Base-by-base conservation (phyloP, 2,797 vertebrate species). In the Meriones psammophilus region DNA sequence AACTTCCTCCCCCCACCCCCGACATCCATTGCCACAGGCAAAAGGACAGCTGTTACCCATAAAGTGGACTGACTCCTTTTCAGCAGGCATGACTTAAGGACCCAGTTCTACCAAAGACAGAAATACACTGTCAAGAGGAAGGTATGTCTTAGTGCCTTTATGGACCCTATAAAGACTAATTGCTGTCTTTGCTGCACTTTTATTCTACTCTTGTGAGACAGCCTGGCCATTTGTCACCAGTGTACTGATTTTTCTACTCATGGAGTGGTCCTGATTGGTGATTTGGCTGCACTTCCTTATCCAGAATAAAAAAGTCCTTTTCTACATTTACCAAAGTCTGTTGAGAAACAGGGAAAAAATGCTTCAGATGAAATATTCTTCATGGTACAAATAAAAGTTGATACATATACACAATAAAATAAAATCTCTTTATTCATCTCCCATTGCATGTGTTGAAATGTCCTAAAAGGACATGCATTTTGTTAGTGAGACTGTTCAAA, bases 101-200 rank as follows among this genome's bases (percentile, higher is more conserved):
- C n/a, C 33, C 17, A 26, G 22, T 22, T 58, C 33, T 5, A 80
- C 10, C 54, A 36, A 71, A 58, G 33, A 80, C 5, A 58, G 33
- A 1, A 58, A 58, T 20, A 36, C 5, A n/a, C 33, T 36, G 20
- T 10, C 20, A 36, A 58, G 12, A 36, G 33, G 9, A 80, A 80
- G 2, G 3, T 24, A 24, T 80, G 33, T 5, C 9, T 33, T 58
- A 24, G 33, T 58, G 12, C 10, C 33, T 24, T 36, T 33, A 36
- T n/a, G 33, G 20, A 58, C n/a, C 33, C 20, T 56, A 58, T 36
- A 58, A 58, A 80, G 10, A 0, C 20, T 58, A 58, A 36, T 36
- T 24, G 8, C 1, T 80, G 20, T 80, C 1, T 5, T 20, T 7
- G 33, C 18, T 9, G 9, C 5, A 9, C 4, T 56, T 4, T 8